These are phyloP conservation scores for Recurvirostra avosetta DNA, from an alignment of 2,113 vertebrate species.

Conservation along the genomic window DNA sequence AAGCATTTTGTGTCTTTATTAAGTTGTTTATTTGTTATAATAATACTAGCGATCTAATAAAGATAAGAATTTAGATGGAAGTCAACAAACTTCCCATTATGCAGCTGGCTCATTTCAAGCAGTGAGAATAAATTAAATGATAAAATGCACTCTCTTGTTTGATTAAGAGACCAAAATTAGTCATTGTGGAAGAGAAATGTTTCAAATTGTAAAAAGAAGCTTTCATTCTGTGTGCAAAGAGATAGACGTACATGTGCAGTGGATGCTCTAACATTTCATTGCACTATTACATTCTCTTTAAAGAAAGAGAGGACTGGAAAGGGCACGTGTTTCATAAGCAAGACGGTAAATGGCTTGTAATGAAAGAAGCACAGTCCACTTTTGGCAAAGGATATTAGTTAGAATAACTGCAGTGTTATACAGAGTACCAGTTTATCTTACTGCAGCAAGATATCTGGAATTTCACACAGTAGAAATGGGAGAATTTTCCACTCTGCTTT, in stretches of 20 bases:
- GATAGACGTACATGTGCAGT: not conserved
- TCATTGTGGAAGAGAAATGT: slow-evolving; percentile 56
- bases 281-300: not conserved
- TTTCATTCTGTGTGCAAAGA: slow-evolving; percentile 33
- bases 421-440: slow-evolving; percentile 4
- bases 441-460: not conserved
- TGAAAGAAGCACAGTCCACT: slow-evolving; percentile 42
- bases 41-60: slow-evolving; percentile 77
- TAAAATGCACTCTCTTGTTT: slow-evolving; percentile 62
- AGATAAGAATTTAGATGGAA: slow-evolving; percentile 73
- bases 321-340: not conserved
- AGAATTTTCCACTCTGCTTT: slow-evolving; percentile 10
- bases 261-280: not conserved
- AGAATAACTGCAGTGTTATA: slow-evolving; percentile 10
- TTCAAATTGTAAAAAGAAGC: slow-evolving; percentile 40
- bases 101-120: slow-evolving; percentile 69
- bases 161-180: slow-evolving; percentile 65
- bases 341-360: slow-evolving; percentile 37
- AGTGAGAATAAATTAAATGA: slow-evolving; percentile 74
- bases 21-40: slow-evolving; percentile 90
- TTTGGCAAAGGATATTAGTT: slow-evolving; percentile 11
- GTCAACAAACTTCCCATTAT: slow-evolving; percentile 68
- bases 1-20: slow-evolving; percentile 79
- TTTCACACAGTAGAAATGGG: not conserved
- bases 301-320: not conserved